These are phyloP conservation scores for Uropetala carovei DNA, from an alignment of 2,888 invertebrate genomes.

Conservation along the genomic window DNA sequence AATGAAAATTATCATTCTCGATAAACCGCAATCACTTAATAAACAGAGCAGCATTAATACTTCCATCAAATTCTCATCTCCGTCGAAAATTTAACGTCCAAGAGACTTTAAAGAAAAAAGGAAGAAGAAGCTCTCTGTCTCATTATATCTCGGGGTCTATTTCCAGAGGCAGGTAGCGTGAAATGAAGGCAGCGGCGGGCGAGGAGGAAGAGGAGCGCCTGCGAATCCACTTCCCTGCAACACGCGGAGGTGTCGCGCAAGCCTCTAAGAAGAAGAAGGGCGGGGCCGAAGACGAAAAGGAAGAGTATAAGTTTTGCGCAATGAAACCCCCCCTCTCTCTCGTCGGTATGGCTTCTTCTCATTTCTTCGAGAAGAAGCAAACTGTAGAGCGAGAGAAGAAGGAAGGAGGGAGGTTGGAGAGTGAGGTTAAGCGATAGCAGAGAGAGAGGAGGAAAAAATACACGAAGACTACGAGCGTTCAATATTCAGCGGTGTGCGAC, in stretches of 20 bases:
- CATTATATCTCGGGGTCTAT: constrained; percentile 13
- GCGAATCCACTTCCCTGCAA: neutral
- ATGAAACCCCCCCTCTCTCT: neutral
- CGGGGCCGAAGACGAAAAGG: neutral
- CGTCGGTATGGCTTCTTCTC: neutral
- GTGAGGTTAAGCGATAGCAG: too few relatives aligned
- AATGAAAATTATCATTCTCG: too few relatives aligned
- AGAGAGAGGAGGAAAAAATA: too few relatives aligned
- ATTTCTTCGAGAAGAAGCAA: neutral
- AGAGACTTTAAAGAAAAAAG: neutral
- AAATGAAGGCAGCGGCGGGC: neutral
- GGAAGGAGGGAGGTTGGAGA: neutral
- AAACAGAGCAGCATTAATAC: neutral
- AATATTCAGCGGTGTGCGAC: too few relatives aligned
- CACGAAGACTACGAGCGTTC: too few relatives aligned
- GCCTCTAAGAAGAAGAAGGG: neutral
- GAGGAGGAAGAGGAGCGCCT: neutral
- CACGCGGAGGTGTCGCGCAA: neutral
- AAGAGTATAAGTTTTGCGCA: neutral
- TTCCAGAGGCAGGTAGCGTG: constrained; percentile 52
- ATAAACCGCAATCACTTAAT: too few relatives aligned
- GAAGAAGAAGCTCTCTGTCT: neutral
- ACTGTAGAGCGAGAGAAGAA: neutral
- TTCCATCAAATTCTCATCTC: neutral
- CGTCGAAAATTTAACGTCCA: neutral